Evolutionary conservation across 2,888 invertebrate species (phyloP), one percentile per base, ranked within the genome.

Genomic region (Athetis lepigone): DNA sequence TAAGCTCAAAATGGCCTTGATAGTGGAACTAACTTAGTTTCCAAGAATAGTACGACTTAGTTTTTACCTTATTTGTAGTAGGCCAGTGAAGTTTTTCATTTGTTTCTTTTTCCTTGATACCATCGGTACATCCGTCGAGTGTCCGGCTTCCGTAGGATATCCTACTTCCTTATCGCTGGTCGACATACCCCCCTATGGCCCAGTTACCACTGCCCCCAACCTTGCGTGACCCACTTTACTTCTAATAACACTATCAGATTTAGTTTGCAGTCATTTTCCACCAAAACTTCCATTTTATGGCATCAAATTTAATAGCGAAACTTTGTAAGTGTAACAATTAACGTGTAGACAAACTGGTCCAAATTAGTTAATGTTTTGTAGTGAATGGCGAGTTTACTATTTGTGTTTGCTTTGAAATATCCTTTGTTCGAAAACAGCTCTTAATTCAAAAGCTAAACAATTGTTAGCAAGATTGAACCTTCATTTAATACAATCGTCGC

Each of bases 281-380:
- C 73, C 76, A 86, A n/a, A 89, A 89, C 84, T 89, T 87, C 72
- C 74, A 83, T 68, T 82, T 75, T 62, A 74, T 63, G 59, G 65
- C 75, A 61, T 61, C 70, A 57, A 81, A 76, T 84, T 84, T 83
- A 55, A 71, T 75, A 57, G 77, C 76, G 62, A 84, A 89, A 91
- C 86, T 91, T 88, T 87, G 84, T 85, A 90, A 88, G 81, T 85
- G 78, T 84, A 83, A 89, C 87, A 90, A 92, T 92, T 92, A 92
- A 88, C 82, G 36, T 66, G 54, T 60, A 75, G 49, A 54, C 70
- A 59, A 74, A 74, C 33, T 37, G 39, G 47, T 60, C 56, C 49
- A 71, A 70, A 67, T 63, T 70, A 76, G 69, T 75, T 74, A n/a
- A 19, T 37, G 29, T 23, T 63, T 37, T 45, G 45, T 45, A 25